Conservation (phyloP, 2,888 invertebrate genomes). For the Drosophila gaucha region DNA sequence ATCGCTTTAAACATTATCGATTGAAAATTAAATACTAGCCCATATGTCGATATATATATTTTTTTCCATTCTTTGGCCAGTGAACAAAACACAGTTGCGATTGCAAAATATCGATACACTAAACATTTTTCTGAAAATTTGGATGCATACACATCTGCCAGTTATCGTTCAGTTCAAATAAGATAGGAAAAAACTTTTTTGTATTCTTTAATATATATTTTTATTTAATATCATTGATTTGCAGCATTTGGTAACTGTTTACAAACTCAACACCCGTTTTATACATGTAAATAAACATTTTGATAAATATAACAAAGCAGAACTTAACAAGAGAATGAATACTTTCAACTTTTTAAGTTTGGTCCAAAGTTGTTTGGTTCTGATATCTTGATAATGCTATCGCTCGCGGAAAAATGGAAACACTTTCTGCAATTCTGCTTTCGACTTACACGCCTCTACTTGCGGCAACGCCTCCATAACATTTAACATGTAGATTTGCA, state of each 20-base stretch:
- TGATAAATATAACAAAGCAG: slow-evolving; percentile 39
- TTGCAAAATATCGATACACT: not conserved
- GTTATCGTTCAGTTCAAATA: not conserved
- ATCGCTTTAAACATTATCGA: slow-evolving; percentile 24
- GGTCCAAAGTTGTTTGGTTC: slow-evolving; percentile 8
- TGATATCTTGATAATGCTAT: slow-evolving; percentile 22
- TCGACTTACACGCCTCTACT: slow-evolving; percentile 90
- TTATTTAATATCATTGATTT: slow-evolving; percentile 51
- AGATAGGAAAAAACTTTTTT: not conserved
- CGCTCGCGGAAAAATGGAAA: slow-evolving; percentile 94
- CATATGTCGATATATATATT: slow-evolving; percentile 1
- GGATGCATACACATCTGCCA: no score
- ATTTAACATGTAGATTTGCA: slow-evolving; percentile 95
- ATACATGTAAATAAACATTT: slow-evolving; percentile 51
- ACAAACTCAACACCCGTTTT: slow-evolving; percentile 12
- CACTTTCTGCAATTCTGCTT: slow-evolving; percentile 91
- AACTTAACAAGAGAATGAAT: slow-evolving; percentile 35
- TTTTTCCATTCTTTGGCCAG: no score
- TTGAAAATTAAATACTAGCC: not conserved
- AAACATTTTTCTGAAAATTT: not conserved
- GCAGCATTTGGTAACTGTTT: slow-evolving; percentile 22
- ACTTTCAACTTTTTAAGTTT: slow-evolving; percentile 53
- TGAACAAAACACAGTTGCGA: not conserved
- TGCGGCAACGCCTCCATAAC: slow-evolving; percentile 92
- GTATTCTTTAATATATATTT: slow-evolving; percentile 1